Percentiles rank a stretch among this genome's conserved stretches.
These are phyloP conservation scores for Chiloscyllium plagiosum DNA, from an alignment of 2,113 vertebrate species.

Conservation along the genomic window DNA sequence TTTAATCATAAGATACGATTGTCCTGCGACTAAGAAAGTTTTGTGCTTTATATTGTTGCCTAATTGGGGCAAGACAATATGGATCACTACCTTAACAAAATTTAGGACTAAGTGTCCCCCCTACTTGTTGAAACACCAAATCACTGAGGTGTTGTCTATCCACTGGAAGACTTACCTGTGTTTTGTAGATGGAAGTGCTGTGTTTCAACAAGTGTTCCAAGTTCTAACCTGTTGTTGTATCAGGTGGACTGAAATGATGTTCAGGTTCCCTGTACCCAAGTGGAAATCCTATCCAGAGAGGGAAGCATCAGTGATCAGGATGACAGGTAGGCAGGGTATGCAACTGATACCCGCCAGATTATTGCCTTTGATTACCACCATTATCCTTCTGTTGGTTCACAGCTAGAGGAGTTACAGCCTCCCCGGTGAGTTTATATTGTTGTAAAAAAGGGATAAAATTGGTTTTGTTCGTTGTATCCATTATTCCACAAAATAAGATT, in stretches of 20 bases:
- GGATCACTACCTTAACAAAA: not conserved
- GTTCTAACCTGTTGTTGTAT: not conserved
- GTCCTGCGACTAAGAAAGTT: not conserved
- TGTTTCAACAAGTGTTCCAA: not conserved
- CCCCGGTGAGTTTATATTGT: not conserved
- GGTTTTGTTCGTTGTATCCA: not conserved
- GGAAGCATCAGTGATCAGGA: constrained; percentile 31
- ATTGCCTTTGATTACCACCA: constrained; percentile 18
- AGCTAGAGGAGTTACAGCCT: not conserved
- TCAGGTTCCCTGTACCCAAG: constrained; percentile 14
- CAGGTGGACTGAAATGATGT: constrained; percentile 25
- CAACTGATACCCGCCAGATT: not conserved
- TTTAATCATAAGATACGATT: not conserved
- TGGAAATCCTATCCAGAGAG: constrained; percentile 30
- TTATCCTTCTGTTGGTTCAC: not conserved
- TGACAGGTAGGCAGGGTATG: not conserved
- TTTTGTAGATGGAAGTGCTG: constrained; percentile 15
- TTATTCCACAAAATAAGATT: not conserved
- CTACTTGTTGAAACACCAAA: not conserved
- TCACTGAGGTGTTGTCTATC: not conserved
- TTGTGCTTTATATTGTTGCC: not conserved
- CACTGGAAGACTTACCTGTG: not conserved
- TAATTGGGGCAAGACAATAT: not conserved
- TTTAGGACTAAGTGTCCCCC: not conserved
- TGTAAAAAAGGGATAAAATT: not conserved